A percentile compares a stretch with the other conserved stretches of the same genome.
Conservation (phyloP, 2,888 invertebrate species). For the Scaeva pyrastri region DNA sequence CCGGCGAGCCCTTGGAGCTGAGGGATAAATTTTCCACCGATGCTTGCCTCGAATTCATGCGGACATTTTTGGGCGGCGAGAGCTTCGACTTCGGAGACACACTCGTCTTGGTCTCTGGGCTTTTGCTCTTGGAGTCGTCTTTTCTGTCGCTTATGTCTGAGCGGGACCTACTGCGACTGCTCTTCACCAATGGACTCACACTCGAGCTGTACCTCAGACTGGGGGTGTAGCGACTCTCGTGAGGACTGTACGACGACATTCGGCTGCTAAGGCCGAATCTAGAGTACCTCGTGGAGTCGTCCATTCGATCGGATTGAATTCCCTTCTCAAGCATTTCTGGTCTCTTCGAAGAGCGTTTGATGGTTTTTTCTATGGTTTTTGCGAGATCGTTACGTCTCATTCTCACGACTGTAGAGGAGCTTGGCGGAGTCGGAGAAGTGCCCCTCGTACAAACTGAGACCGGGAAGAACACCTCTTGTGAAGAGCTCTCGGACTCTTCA, state of each 20-base stretch:
- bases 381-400: constrained; percentile 89
- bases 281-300: constrained; percentile 88
- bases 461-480: constrained; percentile 83
- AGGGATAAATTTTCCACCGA: constrained; percentile 80
- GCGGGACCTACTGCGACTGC: constrained; percentile 76
- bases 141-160: constrained; percentile 75
- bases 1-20: constrained; percentile 77
- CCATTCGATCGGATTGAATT: constrained; percentile 89
- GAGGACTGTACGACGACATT: constrained; percentile 83
- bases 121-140: constrained; percentile 71
- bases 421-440: constrained; percentile 91
- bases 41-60: constrained; percentile 80
- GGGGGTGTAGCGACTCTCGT: constrained; percentile 82
- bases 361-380: constrained; percentile 89
- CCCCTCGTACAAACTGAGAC: constrained; percentile 89
- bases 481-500: constrained; percentile 64
- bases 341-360: constrained; percentile 86
- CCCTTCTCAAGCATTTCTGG: constrained; percentile 88
- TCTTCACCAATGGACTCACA: constrained; percentile 78
- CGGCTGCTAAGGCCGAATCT: constrained; percentile 87
- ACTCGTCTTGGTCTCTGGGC: constrained; percentile 53
- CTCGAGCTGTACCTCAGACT: constrained; percentile 80
- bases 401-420: constrained; percentile 86
- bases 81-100: constrained; percentile 79
- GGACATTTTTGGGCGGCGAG: constrained; percentile 81